Percentiles rank a stretch among this genome's conserved stretches.
Conservation (phyloP, 2,888 invertebrate species). For the Phyllotreta striolata region DNA sequence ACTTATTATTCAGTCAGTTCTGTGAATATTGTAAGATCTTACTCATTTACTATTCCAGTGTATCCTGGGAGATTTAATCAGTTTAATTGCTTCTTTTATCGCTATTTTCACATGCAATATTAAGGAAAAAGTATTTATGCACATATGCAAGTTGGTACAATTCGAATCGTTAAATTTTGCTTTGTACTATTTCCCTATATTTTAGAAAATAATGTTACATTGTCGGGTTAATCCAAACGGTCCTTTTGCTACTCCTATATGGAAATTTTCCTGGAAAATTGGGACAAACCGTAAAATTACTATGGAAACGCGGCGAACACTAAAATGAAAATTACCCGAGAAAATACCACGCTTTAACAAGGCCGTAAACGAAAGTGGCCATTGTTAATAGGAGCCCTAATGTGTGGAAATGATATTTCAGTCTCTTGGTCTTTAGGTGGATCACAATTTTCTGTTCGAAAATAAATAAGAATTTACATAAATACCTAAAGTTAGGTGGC, state of each 20-base stretch:
- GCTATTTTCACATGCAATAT: too few species aligned
- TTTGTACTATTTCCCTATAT: too few species aligned
- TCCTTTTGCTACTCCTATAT: not conserved
- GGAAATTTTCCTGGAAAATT: conserved; percentile 12
- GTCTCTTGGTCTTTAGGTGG: conserved; percentile 18
- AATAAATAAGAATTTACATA: too few species aligned
- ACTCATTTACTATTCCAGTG: too few species aligned
- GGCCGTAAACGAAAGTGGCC: conserved; percentile 33
- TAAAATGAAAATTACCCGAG: conserved; percentile 28
- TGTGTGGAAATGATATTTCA: conserved; percentile 23
- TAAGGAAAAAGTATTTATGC: too few species aligned
- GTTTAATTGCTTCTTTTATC: too few species aligned
- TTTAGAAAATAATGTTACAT: not conserved
- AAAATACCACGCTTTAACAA: conserved; percentile 35
- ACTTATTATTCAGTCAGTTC: too few species aligned
- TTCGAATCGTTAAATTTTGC: too few species aligned
- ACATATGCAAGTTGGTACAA: too few species aligned
- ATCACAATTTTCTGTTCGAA: not conserved
- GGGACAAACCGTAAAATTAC: conserved; percentile 15
- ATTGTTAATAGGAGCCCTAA: conserved; percentile 29
- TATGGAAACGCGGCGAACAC: conserved; percentile 10
- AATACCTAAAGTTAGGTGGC: too few species aligned
- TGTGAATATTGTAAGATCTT: too few species aligned
- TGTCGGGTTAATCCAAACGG: conserved; percentile 4
- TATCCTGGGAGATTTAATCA: too few species aligned